phyloP scores from a whole-genome alignment of 2,888 invertebrate species.

The Xanthia icteritia region DNA sequence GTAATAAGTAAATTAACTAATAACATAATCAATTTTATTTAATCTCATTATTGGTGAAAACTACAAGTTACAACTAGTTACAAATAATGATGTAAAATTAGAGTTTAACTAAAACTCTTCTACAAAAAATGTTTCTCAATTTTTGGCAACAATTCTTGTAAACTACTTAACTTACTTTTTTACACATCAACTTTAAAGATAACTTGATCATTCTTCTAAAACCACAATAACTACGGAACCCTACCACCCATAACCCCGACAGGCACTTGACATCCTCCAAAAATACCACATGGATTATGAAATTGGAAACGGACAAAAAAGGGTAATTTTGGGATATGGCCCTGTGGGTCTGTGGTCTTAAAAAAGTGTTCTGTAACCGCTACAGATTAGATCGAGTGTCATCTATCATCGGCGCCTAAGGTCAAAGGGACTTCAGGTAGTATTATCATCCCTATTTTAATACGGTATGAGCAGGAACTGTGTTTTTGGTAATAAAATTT shows the following conservation, averaged over 20 bases:
- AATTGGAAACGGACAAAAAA: constrained; percentile 50
- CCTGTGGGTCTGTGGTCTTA: not conserved
- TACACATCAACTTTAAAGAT: too few species aligned
- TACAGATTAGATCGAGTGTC: constrained; percentile 42
- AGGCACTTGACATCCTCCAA: not conserved
- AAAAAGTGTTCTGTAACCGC: constrained; percentile 26
- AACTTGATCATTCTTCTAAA: too few species aligned
- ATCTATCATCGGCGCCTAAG: constrained; percentile 52
- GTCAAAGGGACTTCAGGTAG: constrained; percentile 37
- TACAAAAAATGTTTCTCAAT: too few species aligned
- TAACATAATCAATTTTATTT: too few species aligned
- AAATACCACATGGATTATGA: constrained; percentile 50
- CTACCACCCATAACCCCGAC: not conserved
- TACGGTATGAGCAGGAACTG: not conserved
- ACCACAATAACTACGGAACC: not conserved
- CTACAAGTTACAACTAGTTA: too few species aligned
- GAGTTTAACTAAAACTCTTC: too few species aligned
- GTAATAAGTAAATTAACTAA: too few species aligned
- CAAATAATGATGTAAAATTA: too few species aligned
- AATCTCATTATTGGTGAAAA: too few species aligned
- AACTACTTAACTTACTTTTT: too few species aligned
- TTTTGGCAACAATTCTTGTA: too few species aligned
- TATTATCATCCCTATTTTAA: constrained; percentile 7
- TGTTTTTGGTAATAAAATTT: not conserved
- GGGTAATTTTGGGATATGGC: constrained; percentile 18